phyloP scores from a whole-genome alignment of 2,888 invertebrate genomes.

The Hetaerina titia region DNA sequence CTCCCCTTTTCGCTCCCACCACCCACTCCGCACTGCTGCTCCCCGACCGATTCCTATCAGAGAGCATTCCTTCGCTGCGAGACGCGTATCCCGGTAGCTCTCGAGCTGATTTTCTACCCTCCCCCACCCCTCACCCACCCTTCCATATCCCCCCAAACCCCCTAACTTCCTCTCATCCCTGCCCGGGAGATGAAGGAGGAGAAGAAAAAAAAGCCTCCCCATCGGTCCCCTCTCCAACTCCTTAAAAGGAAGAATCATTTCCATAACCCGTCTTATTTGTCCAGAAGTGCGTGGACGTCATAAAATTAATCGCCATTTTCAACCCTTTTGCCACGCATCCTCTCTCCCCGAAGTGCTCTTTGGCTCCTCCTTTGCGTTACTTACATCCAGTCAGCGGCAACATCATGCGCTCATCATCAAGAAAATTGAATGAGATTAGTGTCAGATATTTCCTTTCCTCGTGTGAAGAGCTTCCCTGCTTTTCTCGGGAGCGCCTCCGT shows the following conservation, averaged over 20 bases:
- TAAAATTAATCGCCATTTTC: constrained; percentile 57
- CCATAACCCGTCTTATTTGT: constrained; percentile 64
- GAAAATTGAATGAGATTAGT: neutral
- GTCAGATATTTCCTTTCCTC: neutral
- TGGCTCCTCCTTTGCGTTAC: neutral
- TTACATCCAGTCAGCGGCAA: neutral
- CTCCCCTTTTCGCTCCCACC: neutral
- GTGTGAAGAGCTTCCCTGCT: neutral
- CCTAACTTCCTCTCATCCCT: neutral
- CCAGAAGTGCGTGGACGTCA: constrained; percentile 61
- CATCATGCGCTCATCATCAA: neutral
- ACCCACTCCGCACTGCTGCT: neutral
- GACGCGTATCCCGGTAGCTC: constrained; percentile 55
- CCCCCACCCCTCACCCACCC: neutral
- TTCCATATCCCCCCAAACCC: neutral
- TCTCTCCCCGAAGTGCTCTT: neutral
- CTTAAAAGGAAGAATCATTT: constrained; percentile 38
- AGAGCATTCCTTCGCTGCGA: constrained; percentile 46
- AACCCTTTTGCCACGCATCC: neutral
- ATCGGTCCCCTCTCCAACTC: neutral
- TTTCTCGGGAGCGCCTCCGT: neutral
- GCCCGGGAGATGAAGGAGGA: neutral
- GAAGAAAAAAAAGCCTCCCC: neutral
- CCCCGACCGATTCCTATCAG: constrained; percentile 40
- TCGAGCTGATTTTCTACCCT: constrained; percentile 16